Base-by-base conservation (phyloP, 2,888 invertebrate species). In the Lepetodrilus schrolli region DNA sequence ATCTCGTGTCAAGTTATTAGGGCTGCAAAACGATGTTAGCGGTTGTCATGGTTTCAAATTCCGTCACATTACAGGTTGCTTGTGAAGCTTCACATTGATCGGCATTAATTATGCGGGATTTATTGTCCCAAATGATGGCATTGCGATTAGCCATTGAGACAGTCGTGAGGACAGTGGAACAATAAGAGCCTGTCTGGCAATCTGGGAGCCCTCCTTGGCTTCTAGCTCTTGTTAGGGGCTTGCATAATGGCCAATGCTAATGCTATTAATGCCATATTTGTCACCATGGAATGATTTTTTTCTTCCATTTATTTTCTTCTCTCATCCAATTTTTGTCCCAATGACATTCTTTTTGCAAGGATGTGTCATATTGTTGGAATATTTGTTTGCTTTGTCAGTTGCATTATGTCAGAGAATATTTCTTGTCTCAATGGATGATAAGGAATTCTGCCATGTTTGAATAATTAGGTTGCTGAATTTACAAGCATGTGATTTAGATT, bases 111-210 rank as follows among this genome's bases (percentile, higher is more conserved):
- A 58, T 58, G n/a, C n/a, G 2, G 30, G 58, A 30, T 30, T 58
- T 58, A 58, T 58, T 58, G 58, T 26, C 34, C 48, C 30, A 58
- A 58, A 58, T 58, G 23, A 58, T 58, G 58, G 58, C 58, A 58
- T 58, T 58, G 34, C 58, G 30, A 58, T 58, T 34, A 17, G 58
- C 58, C 13, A 20, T 48, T 21, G 17, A 21, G 48, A 17, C 21
- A 20, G 21, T 20, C 17, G 48, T 17, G 48, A 20, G 2, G 21
- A 48, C 20, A 21, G 48, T 1, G 48, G 48, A 48, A 48, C 48
- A 48, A 48, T 48, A 21, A 21, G 21, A 5, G 7, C 1, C 48
- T 5, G 17, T 48, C 48, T 21, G 21, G 48, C 17, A 48, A n/a
- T n/a, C 17, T 21, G 48, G 48, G 21, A 48, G n/a, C n/a, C n/a